Percentiles rank a stretch among this genome's conserved stretches.
Evolutionary conservation across 2,113 vertebrate genomes (phyloP).

Genomic region (Heloderma charlesbogerti): DNA sequence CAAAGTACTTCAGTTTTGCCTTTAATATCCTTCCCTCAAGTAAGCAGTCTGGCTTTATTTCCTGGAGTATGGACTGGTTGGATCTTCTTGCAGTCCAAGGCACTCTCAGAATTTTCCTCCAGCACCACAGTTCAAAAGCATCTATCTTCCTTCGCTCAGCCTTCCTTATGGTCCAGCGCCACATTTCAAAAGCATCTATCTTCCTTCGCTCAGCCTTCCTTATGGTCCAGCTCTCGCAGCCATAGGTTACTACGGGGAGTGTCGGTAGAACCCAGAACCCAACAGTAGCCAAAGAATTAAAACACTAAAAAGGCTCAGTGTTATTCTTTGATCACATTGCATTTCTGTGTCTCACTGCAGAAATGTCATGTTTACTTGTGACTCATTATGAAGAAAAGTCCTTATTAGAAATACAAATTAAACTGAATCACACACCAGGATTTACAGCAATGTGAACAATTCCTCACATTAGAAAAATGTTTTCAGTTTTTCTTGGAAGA

Average conservation of each 20-base stretch:
- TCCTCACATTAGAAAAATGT: constrained; percentile 44
- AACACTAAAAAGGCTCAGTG: constrained; percentile 61
- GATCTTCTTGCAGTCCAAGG: no score
- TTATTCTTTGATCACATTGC: constrained; percentile 63
- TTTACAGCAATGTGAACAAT: constrained; percentile 46
- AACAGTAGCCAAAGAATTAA: constrained; percentile 62
- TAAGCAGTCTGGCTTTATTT: no score
- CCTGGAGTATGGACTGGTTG: no score
- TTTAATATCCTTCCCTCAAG: no score
- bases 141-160: no score
- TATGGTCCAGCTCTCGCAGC: no score
- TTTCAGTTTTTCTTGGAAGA: constrained; percentile 58
- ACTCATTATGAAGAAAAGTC: constrained; percentile 71
- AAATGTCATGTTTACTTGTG: constrained; percentile 71
- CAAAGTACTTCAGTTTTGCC: no score
- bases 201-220: no score
- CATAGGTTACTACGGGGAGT: constrained; percentile 60
- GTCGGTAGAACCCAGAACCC: background rate
- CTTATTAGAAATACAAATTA: constrained; percentile 68
- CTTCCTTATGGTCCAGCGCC: no score
- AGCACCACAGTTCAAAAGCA: no score
- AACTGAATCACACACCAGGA: constrained; percentile 59
- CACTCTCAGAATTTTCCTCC: no score
- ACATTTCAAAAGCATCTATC: no score
- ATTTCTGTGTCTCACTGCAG: constrained; percentile 56